These are phyloP conservation scores for Apodemus agrarius DNA, from an alignment of 2,797 vertebrate species.

Conservation along the genomic window DNA sequence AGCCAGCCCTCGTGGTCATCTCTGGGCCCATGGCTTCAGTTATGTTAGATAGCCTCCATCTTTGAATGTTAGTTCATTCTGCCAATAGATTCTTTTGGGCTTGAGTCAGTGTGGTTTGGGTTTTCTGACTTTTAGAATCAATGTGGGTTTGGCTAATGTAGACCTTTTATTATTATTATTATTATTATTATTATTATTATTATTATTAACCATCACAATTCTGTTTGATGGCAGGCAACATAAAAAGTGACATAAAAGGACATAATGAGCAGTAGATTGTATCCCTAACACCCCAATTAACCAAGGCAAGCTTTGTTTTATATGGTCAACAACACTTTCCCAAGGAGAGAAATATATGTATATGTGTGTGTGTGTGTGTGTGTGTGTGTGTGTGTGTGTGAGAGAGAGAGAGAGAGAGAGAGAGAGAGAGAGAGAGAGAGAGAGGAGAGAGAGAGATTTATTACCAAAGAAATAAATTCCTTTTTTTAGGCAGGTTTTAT, in stretches of 20 bases:
- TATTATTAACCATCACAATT: not conserved
- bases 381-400: not conserved
- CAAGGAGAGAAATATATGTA: not conserved
- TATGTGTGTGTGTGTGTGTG: too few species aligned
- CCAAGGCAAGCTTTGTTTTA: slow-evolving; percentile 3
- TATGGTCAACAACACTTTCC: not conserved
- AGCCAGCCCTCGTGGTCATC: not conserved
- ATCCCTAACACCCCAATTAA: slow-evolving; percentile 21
- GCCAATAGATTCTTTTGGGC: not conserved
- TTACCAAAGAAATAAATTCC: not conserved
- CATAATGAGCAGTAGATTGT: not conserved
- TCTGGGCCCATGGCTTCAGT: not conserved
- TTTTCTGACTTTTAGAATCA: not conserved
- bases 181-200: too few species aligned
- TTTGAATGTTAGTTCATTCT: not conserved
- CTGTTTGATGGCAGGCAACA: slow-evolving; percentile 13
- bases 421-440: too few species aligned
- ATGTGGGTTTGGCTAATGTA: not conserved
- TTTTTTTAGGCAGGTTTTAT: not conserved
- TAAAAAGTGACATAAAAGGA: slow-evolving; percentile 20
- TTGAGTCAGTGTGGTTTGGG: not conserved
- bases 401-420: too few species aligned
- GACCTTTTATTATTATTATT: too few species aligned
- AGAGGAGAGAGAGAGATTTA: too few species aligned
- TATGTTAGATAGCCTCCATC: not conserved